Base-by-base conservation (phyloP, 2,888 invertebrate genomes). In the Portevinia maculata region DNA sequence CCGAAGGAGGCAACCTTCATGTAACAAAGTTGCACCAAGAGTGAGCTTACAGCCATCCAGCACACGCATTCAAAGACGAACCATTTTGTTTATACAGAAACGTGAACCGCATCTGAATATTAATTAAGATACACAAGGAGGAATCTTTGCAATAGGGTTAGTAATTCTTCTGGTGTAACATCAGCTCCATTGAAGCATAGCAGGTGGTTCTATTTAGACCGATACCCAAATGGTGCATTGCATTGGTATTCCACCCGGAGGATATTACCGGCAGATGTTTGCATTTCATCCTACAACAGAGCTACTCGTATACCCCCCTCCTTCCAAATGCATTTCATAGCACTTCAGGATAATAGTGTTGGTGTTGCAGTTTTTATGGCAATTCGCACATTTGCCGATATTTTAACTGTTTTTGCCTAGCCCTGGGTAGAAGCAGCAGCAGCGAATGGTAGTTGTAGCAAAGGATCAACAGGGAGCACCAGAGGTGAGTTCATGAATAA, bases 301-400 rank as follows among this genome's bases (percentile, higher is more conserved):
- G 8, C 32, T 11, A 52, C 11, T 11, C 15, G 11, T 9, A 24
- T 9, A 39, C 6, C 15, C 6, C 11, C 19, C 19, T n/a, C n/a
- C 11, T 3, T 2, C 28, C 53, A 69, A 69, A 52, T 70, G 34
- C 11, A 34, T 44, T n/a, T 24, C 52, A 52, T 52, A 50, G 55
- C 52, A 65, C 44, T 62, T 17, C 32, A 50, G 70, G 70, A 71
- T 70, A 71, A 71, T 71, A 81, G 81, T 71, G 76, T 65, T 76
- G 81, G 76, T 76, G 81, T 70, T 81, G 81, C 81, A 76, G 71
- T 76, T 81, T 81, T 76, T 76, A 81, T 81, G 65, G 76, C 76
- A 76, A 76, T 81, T 81, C 65, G 71, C 81, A 76, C 76, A 71
- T 71, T 81, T 76, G 76, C 75, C 70, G 70, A 76, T 60, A 70